Base-by-base conservation (phyloP, 2,797 vertebrate species). In the Crocidura indochinensis region DNA sequence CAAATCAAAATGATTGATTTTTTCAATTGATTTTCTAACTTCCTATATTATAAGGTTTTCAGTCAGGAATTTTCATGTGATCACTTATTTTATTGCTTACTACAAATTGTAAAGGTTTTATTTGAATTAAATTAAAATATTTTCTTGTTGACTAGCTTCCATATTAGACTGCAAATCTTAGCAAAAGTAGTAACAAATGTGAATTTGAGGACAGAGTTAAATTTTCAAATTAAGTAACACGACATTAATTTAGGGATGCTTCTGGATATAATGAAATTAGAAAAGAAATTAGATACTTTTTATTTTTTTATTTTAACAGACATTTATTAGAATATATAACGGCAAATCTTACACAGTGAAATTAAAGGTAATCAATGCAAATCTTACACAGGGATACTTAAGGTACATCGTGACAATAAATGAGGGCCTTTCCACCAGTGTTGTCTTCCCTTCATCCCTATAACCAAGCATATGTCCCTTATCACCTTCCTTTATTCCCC, bases 71-170 rank as follows among this genome's bases (percentile, higher is more conserved):
- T 73, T 73, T 75, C 2, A 87, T 47, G 3, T 14, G 65, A 20
- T 7, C 8, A 27, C 0, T 27, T 2, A 20, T 90, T 72, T 67
- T 17, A 19, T 6, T 73, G 2, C 1, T 73, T 10, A 0, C 4
- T 19, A 26, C 3, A 60, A 49, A 62, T 77, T 56, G 10, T 17
- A 82, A 73, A 38, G 2, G 10, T 76, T 56, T 71, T 44, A 67
- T 60, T 88, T 79, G 1, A 1, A 67, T 49, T 53, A 12, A 46
- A 0, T 65, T 47, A 68, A 62, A n/a, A n/a, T 81, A 17, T 65
- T 86, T 76, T 68, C 20, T 31, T 81, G 67, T 53, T 71, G 17
- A 62, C 67, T 67, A 46, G 12, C 15, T 89, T 67, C 74, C 84
- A 26, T 4, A 0, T 19, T 68, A 10, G 2, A 12, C 26, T 38